phyloP scores from a whole-genome alignment of 2,888 invertebrate species.

The Luperina nickerlii region DNA sequence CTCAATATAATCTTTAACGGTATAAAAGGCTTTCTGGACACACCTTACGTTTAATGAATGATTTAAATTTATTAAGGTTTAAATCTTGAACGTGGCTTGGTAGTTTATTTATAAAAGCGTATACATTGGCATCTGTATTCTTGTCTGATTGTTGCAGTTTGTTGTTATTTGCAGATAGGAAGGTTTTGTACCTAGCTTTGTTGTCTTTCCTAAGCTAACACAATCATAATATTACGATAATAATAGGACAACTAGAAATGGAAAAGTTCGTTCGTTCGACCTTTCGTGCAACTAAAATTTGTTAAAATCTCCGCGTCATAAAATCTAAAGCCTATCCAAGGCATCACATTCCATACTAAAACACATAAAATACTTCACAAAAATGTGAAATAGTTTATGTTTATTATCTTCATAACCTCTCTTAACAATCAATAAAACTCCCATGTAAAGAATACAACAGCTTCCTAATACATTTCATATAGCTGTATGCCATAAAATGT shows the following conservation, averaged over 20 bases:
- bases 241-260: background rate
- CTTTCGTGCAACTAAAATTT: background rate
- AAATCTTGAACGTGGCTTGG: no score
- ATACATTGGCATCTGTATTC: no score
- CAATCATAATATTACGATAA: no score
- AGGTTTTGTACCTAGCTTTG: background rate
- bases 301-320: background rate
- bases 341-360: background rate
- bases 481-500: slow-evolving; percentile 64
- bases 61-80: no score
- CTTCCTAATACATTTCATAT: slow-evolving; percentile 37
- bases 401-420: slow-evolving; percentile 1
- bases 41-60: no score
- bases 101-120: no score
- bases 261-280: background rate
- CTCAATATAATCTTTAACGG: no score
- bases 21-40: no score
- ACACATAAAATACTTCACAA: background rate
- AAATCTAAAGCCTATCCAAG: background rate
- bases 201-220: background rate
- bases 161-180: background rate
- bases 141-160: no score
- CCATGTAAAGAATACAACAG: slow-evolving; percentile 20
- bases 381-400: slow-evolving; percentile 6
- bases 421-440: slow-evolving; percentile 37